These are phyloP conservation scores for Myripristis murdjan DNA, from an alignment of 2,797 vertebrate genomes.

Conservation along the genomic window DNA sequence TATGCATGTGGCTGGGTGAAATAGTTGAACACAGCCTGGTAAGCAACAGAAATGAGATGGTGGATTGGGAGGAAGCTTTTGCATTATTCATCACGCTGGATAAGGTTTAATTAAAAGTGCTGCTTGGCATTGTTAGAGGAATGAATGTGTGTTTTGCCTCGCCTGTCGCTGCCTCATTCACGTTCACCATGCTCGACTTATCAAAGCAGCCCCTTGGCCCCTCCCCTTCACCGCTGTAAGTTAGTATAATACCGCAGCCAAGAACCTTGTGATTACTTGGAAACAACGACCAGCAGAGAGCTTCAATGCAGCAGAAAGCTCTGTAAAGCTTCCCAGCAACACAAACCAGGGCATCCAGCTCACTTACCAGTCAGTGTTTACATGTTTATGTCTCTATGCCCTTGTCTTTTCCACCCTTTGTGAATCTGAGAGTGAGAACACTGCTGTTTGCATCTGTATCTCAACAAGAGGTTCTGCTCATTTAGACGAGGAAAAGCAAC, in stretches of 20 bases:
- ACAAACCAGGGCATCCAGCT: slow-evolving; percentile 24
- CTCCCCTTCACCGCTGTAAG: slow-evolving; percentile 77
- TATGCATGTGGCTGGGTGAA: slow-evolving; percentile 90
- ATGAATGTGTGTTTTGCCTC: slow-evolving; percentile 96
- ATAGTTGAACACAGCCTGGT: slow-evolving; percentile 91
- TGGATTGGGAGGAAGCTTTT: slow-evolving; percentile 90
- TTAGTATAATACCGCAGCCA: slow-evolving; percentile 90
- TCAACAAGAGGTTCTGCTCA: slow-evolving; percentile 46
- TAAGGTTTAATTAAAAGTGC: slow-evolving; percentile 98
- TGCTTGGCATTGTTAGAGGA: slow-evolving; percentile 91
- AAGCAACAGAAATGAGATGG: slow-evolving; percentile 91
- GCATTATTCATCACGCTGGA: slow-evolving; percentile 95
- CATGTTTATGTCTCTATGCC: slow-evolving; percentile 11
- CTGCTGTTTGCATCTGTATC: background rate
- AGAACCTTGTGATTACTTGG: slow-evolving; percentile 89
- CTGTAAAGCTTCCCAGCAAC: slow-evolving; percentile 46
- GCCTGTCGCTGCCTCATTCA: slow-evolving; percentile 94
- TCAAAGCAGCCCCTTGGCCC: slow-evolving; percentile 88
- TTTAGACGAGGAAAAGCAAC: slow-evolving; percentile 63
- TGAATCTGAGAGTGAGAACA: background rate
- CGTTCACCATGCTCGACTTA: slow-evolving; percentile 93
- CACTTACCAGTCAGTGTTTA: slow-evolving; percentile 40
- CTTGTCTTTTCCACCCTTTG: background rate
- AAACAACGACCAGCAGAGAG: slow-evolving; percentile 45
- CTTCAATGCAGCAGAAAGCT: slow-evolving; percentile 44